Conservation (phyloP, 2,888 invertebrate species). For the Platycnemis pennipes region DNA sequence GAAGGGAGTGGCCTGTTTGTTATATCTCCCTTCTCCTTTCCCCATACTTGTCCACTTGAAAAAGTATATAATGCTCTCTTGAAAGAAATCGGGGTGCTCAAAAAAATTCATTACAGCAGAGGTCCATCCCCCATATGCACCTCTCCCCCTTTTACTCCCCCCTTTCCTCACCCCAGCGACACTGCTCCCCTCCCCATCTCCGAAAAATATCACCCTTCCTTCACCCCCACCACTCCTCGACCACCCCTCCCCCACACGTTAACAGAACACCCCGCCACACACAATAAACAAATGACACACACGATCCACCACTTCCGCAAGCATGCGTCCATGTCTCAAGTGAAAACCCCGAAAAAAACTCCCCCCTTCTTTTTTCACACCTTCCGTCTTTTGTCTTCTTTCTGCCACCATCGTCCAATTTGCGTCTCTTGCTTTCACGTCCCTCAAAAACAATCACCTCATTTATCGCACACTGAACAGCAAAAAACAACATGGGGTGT, state of each 20-base stretch:
- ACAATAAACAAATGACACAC: neutral
- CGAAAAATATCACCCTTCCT: neutral
- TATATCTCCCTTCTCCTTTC: conserved; percentile 18
- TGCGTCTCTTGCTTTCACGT: neutral
- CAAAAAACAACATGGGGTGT: conserved; percentile 8
- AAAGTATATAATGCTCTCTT: neutral
- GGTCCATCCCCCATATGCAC: conserved; percentile 43
- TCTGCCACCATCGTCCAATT: neutral
- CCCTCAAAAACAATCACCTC: neutral
- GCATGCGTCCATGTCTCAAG: neutral
- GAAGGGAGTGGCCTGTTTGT: neutral
- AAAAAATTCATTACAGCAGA: neutral
- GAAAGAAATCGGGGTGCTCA: conserved; percentile 22
- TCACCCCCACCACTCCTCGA: neutral
- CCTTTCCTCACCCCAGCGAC: neutral
- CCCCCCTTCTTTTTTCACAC: neutral
- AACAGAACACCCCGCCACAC: neutral
- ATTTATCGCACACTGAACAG: neutral
- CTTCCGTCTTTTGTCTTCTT: neutral
- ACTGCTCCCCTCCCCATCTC: conserved; percentile 22
- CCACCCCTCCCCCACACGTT: neutral
- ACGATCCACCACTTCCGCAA: conserved; percentile 10
- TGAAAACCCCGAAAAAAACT: neutral
- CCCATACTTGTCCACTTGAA: neutral
- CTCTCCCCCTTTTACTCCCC: conserved; percentile 37